Conservation (phyloP, 2,113 vertebrate genomes). For the Meriones unguiculatus region DNA sequence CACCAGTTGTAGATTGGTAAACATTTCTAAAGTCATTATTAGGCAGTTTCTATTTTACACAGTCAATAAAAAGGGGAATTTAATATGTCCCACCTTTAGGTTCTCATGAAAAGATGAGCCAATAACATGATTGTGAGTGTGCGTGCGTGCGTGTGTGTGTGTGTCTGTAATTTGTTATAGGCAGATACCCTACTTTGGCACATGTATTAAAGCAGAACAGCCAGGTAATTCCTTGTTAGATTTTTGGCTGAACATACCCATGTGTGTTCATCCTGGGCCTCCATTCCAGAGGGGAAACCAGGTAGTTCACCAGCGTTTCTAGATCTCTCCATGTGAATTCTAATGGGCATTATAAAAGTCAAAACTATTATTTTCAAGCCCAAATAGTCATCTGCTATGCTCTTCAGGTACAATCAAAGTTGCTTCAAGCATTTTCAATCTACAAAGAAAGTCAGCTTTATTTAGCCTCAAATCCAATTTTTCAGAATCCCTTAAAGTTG, state of each 20-base stretch:
- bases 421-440: slow-evolving; percentile 65
- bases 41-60: background rate
- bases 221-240: background rate
- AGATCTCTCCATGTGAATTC: background rate
- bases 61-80: slow-evolving; percentile 47
- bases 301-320: background rate
- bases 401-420: slow-evolving; percentile 61
- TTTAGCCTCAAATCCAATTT: slow-evolving; percentile 64
- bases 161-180: background rate
- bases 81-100: background rate
- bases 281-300: background rate
- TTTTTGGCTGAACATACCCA: too few relatives aligned
- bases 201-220: background rate
- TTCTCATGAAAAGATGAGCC: background rate
- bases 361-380: slow-evolving; percentile 55
- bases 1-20: background rate
- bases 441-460: slow-evolving; percentile 60
- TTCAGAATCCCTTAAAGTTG: slow-evolving; percentile 65
- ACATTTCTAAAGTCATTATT: slow-evolving; percentile 58
- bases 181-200: background rate
- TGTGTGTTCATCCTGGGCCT: background rate
- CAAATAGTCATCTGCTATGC: slow-evolving; percentile 31
- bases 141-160: background rate
- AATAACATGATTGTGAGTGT: background rate
- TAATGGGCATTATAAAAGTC: slow-evolving; percentile 40